phyloP scores from a whole-genome alignment of 2,888 invertebrate genomes.

The Clanis bilineata region DNA sequence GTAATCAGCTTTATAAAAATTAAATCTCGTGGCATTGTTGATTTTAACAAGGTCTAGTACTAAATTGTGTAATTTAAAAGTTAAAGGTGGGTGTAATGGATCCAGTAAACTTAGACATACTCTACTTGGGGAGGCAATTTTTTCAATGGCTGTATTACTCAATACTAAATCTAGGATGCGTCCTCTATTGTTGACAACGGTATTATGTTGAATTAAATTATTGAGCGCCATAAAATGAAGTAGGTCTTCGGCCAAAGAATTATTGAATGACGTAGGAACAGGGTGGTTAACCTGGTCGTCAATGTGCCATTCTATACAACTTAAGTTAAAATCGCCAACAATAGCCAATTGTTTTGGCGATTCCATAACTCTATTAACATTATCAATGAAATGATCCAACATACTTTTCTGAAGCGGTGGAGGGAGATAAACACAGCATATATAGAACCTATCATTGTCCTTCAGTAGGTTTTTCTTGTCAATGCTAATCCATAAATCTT shows the following conservation, averaged over 20 bases:
- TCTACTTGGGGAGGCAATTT: not conserved
- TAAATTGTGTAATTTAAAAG: not conserved
- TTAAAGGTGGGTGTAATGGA: not conserved
- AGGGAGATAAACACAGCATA: not conserved
- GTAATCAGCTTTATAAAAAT: not conserved
- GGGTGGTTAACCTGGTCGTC: too few relatives aligned
- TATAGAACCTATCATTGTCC: not conserved
- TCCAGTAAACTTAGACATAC: not conserved
- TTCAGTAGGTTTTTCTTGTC: not conserved
- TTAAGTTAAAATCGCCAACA: not conserved
- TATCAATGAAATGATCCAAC: not conserved
- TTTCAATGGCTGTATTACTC: too few relatives aligned
- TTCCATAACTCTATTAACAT: not conserved
- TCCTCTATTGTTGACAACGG: too few relatives aligned
- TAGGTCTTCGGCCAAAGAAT: too few relatives aligned
- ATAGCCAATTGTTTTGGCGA: not conserved
- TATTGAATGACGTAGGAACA: too few relatives aligned
- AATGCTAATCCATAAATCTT: not conserved
- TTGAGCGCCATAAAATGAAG: too few relatives aligned
- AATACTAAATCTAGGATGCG: too few relatives aligned
- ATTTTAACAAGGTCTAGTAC: not conserved
- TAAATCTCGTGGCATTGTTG: not conserved
- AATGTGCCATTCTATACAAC: too few relatives aligned
- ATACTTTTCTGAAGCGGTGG: not conserved
- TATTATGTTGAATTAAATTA: too few relatives aligned